These are phyloP conservation scores for Chrysomela aeneicollis DNA, from an alignment of 2,888 invertebrate genomes.

Conservation along the genomic window DNA sequence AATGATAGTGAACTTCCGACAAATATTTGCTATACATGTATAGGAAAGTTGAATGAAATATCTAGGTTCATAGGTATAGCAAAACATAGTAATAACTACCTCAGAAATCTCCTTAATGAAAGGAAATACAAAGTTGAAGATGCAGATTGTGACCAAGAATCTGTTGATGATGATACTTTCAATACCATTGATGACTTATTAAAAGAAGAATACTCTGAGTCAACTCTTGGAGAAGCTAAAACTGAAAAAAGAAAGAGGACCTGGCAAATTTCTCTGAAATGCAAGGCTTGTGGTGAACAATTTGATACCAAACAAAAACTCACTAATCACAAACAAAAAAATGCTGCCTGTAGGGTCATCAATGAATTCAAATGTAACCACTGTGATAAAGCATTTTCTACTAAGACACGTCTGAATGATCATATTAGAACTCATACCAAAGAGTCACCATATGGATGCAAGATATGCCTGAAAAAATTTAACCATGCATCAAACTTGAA, in stretches of 20 bases:
- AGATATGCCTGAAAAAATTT: constrained; percentile 37
- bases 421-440: constrained; percentile 35
- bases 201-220: background rate
- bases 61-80: constrained; percentile 29
- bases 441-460: constrained; percentile 35
- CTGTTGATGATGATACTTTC: background rate
- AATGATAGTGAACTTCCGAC: constrained; percentile 35
- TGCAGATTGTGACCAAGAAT: background rate
- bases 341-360: constrained; percentile 20
- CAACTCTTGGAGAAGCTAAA: background rate
- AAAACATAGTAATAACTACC: constrained; percentile 32
- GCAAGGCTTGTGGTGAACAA: constrained; percentile 22
- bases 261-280: constrained; percentile 8
- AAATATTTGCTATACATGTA: constrained; percentile 35
- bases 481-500: constrained; percentile 33
- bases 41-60: constrained; percentile 28
- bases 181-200: constrained; percentile 5
- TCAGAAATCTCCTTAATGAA: constrained; percentile 24
- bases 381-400: constrained; percentile 31
- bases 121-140: constrained; percentile 13
- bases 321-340: constrained; percentile 22
- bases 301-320: constrained; percentile 22
- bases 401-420: constrained; percentile 30
- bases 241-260: background rate
- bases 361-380: constrained; percentile 28